Base-by-base conservation (phyloP, 2,888 invertebrate genomes). In the Ophioninae sp. region DNA sequence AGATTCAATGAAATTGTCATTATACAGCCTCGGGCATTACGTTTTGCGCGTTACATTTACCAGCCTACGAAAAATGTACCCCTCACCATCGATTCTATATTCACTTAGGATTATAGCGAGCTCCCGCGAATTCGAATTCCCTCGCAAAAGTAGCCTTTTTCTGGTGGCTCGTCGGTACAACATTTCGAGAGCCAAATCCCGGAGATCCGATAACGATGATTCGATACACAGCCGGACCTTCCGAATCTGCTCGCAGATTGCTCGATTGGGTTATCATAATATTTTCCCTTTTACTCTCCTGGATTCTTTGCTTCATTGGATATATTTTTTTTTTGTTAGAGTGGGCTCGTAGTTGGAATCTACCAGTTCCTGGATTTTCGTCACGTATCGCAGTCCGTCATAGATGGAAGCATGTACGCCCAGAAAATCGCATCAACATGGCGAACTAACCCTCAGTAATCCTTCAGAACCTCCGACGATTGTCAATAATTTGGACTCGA, bases 191-290 rank as follows among this genome's bases (percentile, higher is more conserved):
- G 87, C 88, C 85, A 91, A 92, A 92, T 92, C 91, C 91, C 84
- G 88, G 91, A 88, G 58, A 79, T 91, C 88, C 90, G 88, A 88
- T 93, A 93, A 93, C 91, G 92, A 92, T 92, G 91, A 93, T 93
- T 92, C 91, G 91, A 92, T 92, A 90, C 85, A 90, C 88, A 82
- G 80, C 61, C 79, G 85, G 73, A 71, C 56, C 72, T 75, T 63
- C 69, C 64, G 76, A 68, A 68, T 74, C 65, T 78, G 67, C 64
- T 64, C 75, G 81, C 84, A 84, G 88, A 90, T 88, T 88, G 89
- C 86, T 86, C 90, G 91, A 92, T 92, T 89, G 89, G 87, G 91
- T 92, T 92, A 92, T 91, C 92, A 91, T 92, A 92, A 93, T 92
- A 92, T 92, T 91, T 91, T 91, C 88, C 85, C 90, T 90, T 90